Base-by-base conservation (phyloP, 2,888 invertebrate species). In the Drosophila multiciliata region DNA sequence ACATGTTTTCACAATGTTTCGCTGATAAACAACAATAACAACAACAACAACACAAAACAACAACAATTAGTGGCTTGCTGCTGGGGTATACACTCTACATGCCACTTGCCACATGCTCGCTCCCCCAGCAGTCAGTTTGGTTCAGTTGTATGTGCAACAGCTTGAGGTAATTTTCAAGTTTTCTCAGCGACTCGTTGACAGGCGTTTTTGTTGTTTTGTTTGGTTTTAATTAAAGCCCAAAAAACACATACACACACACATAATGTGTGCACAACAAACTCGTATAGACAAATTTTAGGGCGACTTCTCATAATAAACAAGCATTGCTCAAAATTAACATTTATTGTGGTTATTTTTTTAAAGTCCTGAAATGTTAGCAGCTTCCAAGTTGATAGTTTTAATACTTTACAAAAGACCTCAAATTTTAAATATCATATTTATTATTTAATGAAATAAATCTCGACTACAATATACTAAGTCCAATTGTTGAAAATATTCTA, bases 81-180 rank as follows among this genome's bases (percentile, higher is more conserved):
- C 52, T 50, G 54, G 59, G 35, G 33, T 53, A 20, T 15, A 45
- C 45, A 23, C 12, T 7, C 23, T 7, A 15, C 20, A 23, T 45
- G 20, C 45, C 45, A 38, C 38, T 17, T 17, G 38, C 20, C 20
- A 5, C 40, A 0, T 0, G 29, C 8, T 1, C 5, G 5, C 29
- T 4, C 23, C 7, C 12, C 15, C 15, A 23, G 15, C 45, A 45
- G 3, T 15, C 15, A 15, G 29, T 29, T 29, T 0, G 29, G 29
- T 15, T 45, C 23, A 23, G 15, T 23, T 45, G 48, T 78, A 81
- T 82, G 82, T 87, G 90, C 90, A 92, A 91, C 91, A 92, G 92
- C 92, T 91, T 89, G 90, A 82, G 90, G 92, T 90, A 89, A 87
- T 91, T 92, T 87, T 89, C 84, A 87, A 85, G 79, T 90, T 84